Base-by-base conservation (phyloP, 2,797 vertebrate species). In the Cheirogaleus major region DNA sequence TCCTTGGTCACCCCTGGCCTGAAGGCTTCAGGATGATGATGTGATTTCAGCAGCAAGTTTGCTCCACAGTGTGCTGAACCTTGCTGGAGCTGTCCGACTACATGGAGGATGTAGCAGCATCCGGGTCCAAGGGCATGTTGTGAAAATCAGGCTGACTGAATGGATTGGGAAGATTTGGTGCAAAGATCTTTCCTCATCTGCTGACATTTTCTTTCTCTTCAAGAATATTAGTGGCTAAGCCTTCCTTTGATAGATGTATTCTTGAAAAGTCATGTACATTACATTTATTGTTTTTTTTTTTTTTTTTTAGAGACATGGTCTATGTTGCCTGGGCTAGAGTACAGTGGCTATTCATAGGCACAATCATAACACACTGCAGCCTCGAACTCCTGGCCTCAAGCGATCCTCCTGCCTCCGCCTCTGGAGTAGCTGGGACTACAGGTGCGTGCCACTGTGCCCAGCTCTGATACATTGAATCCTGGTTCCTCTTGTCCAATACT, bases 181-280 rank as follows among this genome's bases (percentile, higher is more conserved):
- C 48, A 78, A 81, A 89, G 52, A 83, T 45, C 63, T 89, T 83
- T 38, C 79, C 32, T 23, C 1, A 1, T 41, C 32, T 5, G 43
- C 14, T 94, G 85, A 86, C 35, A 48, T 82, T 79, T 83, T 87
- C 32, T 61, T 89, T 92, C 48, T 93, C 63, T 80, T 83, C 52
- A 20, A 59, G 7, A 84, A 38, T 50, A 55, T 57, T 15, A 35
- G 35, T 7, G 78, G n/a, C 13, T 25, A 25, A 38, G 14, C 25
- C 30, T 88, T 93, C 30, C 63, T 87, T 75, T 80, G 84, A 93
- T 43, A 81, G 82, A 63, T n/a, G 27, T 59, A 12, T 72, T 81
- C 78, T 95, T 88, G 4, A 52, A 93, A 59, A 72, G 20, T 88
- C 57, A 75, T 12, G 59, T 59, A 18, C 7, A 38, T 93, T 76